Percentiles rank a stretch among this genome's conserved stretches.
These are phyloP conservation scores for Catostomus latipinnis DNA, from an alignment of 2,797 vertebrate genomes.

Conservation along the genomic window DNA sequence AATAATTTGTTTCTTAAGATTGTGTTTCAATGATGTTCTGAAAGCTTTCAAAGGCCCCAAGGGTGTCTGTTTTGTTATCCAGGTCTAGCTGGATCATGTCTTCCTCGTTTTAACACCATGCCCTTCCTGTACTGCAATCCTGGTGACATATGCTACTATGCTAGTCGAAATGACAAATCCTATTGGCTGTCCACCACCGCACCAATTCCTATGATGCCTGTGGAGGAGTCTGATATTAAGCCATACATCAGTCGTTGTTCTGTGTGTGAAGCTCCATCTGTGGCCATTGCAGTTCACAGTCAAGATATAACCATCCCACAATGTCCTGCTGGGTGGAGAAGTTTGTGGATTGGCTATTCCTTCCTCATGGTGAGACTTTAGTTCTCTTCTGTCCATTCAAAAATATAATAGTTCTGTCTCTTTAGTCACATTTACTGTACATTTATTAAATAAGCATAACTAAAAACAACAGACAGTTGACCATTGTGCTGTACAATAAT, in stretches of 20 bases:
- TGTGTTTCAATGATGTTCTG: too few relatives aligned
- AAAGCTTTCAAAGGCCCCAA: background rate
- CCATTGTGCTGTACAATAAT: too few relatives aligned
- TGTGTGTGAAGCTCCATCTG: conserved; percentile 94
- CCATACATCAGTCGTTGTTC: conserved; percentile 97
- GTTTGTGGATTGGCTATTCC: conserved; percentile 97
- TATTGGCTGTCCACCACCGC: conserved; percentile 98
- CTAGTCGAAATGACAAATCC: conserved; percentile 97
- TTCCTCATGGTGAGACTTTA: conserved; percentile 91
- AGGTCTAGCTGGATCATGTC: conserved; percentile 95
- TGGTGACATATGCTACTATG: conserved; percentile 93
- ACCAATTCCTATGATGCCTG: conserved; percentile 97
- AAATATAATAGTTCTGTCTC: background rate
- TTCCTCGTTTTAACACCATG: conserved; percentile 94
- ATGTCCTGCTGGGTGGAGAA: conserved; percentile 94
- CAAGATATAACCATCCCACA: conserved; percentile 93
- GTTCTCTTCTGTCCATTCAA: conserved; percentile 5
- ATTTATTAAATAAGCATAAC: too few relatives aligned
- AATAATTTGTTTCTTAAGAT: too few relatives aligned
- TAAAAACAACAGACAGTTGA: too few relatives aligned
- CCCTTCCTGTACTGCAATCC: conserved; percentile 99
- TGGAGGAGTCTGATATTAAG: conserved; percentile 88
- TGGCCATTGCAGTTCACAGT: conserved; percentile 95
- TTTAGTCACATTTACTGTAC: too few relatives aligned
- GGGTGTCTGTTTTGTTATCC: conserved; percentile 22